Evolutionary conservation across 2,797 vertebrate species (phyloP), one percentile per base, ranked within the genome.

Genomic region (Argyrosomus regius): DNA sequence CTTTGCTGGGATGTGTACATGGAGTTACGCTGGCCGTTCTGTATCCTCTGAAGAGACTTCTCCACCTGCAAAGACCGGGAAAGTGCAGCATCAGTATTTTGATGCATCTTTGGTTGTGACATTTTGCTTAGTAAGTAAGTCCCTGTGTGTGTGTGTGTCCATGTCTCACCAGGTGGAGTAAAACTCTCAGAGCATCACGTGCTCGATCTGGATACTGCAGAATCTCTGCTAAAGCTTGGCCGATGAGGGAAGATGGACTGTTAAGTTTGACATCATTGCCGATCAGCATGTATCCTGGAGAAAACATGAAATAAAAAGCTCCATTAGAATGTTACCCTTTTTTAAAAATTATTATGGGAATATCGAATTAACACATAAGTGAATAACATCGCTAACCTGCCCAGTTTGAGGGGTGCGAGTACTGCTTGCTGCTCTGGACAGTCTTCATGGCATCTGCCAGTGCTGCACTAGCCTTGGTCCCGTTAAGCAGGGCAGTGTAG

Each of bases 1-100:
- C 98, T 99, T 91, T 99, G 98, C 86, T 99, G 98, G 46, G 98
- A 99, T 0, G 98, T 99, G 65, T 99, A 99, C 98, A 99, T 99
- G 88, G 98, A 98, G 63, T 99, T 99, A 77, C 97, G 97, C 93
- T 99, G 98, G 76, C 98, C 97, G 0, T 97, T 98, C 95, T 99
- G 98, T 91, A 99, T 99, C 79, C 98, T 96, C 95, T 99, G 98
- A 83, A 99, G 90, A 2, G 98, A 99, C 87, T 99, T 99, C 93
- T 99, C 98, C 94, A 99, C 98, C 98, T 99, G 91, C 8, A 77
- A 58, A 12, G 10, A 35, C 11, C 46, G 31, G 31, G 41, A 49
- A 56, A 49, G 31, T 20, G 60, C 41, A 18, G 35, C 2, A 53
- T 81, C n/a, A 77, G 72, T 59, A 26, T 71, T 57, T 56, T 13